Conservation (phyloP, 2,113 vertebrate genomes). For the Platysternon megacephalum region DNA sequence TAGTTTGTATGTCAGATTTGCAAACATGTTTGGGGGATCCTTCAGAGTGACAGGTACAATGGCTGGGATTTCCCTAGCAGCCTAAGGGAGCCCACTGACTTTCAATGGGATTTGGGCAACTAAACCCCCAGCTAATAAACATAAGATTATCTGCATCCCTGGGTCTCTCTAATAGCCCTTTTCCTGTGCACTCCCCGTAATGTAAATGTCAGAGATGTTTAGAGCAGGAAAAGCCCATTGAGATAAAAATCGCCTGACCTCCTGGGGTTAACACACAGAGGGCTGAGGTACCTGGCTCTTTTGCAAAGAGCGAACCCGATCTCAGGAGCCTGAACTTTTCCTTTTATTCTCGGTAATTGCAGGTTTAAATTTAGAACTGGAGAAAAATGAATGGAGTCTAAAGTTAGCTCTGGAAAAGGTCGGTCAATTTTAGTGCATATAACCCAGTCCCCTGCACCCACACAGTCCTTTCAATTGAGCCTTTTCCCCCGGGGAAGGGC, state of each 20-base stretch:
- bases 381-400: not conserved
- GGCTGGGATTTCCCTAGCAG: not conserved
- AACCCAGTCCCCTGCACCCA: not conserved
- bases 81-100: not conserved
- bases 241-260: not conserved
- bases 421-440: not conserved
- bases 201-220: not conserved
- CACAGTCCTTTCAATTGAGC: too few relatives aligned
- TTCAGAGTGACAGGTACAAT: not conserved
- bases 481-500: not conserved
- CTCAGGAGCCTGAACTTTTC: not conserved
- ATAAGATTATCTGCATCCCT: not conserved
- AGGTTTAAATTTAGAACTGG: not conserved
- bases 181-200: too few relatives aligned
- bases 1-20: not conserved
- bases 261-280: not conserved
- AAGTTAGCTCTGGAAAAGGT: not conserved
- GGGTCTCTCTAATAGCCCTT: not conserved
- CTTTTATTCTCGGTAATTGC: not conserved
- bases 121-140: not conserved
- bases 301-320: not conserved
- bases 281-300: not conserved
- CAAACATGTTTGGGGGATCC: not conserved
- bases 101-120: not conserved
- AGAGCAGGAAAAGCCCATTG: not conserved